Evolutionary conservation across 2,888 invertebrate species (phyloP).

Genomic region (Polyommatus icarus): DNA sequence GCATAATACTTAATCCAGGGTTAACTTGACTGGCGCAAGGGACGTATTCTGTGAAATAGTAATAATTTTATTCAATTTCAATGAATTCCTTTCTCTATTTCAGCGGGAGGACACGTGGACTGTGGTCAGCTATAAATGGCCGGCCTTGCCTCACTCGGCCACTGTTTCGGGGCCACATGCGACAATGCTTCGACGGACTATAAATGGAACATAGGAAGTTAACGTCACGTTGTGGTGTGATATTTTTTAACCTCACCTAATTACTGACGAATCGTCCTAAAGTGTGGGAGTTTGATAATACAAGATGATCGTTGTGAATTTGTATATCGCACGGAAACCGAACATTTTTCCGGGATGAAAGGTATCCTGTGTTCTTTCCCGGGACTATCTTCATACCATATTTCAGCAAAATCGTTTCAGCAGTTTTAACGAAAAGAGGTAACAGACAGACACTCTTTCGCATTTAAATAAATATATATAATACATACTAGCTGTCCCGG

Average conservation of each 20-base stretch:
- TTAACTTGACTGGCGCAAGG: background rate
- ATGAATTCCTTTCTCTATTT: background rate
- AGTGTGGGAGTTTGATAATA: background rate
- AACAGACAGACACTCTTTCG: too few species aligned
- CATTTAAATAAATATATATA: too few species aligned
- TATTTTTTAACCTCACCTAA: background rate
- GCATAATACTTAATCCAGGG: background rate
- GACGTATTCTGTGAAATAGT: background rate
- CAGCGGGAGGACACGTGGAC: conserved; percentile 21
- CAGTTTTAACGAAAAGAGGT: too few species aligned
- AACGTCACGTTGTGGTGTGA: background rate
- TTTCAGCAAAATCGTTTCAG: too few species aligned
- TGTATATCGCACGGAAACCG: too few species aligned
- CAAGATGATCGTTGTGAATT: background rate
- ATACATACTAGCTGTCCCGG: too few species aligned
- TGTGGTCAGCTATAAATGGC: conserved; percentile 33
- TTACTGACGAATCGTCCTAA: background rate
- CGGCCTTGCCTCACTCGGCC: conserved; percentile 37
- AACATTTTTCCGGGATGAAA: too few species aligned
- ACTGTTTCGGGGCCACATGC: conserved; percentile 38
- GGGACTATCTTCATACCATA: too few species aligned
- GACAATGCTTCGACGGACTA: background rate
- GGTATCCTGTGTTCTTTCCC: too few species aligned
- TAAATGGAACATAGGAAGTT: background rate
- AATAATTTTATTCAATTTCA: background rate